Percentiles rank a stretch among this genome's conserved stretches.
Conservation (phyloP, 1,140 invertebrate species). For the Venturia canescens region DNA sequence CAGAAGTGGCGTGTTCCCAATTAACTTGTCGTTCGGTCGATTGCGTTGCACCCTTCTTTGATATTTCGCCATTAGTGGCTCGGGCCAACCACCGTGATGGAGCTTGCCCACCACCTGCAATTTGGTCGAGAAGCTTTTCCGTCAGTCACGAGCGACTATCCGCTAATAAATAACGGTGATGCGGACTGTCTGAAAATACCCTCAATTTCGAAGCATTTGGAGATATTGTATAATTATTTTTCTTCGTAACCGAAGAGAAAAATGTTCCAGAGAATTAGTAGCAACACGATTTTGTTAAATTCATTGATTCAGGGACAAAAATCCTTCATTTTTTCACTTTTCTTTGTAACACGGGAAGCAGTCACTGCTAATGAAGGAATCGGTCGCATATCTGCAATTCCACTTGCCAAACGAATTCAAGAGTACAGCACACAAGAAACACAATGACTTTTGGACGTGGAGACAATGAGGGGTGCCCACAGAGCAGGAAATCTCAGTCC, state of each 20-base stretch:
- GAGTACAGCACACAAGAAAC: neutral
- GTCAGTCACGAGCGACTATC: neutral
- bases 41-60: conserved; percentile 1
- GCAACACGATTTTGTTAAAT: no score
- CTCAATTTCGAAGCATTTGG: neutral
- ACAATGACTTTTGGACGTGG: neutral
- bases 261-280: no score
- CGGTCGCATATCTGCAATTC: no score
- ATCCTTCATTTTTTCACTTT: no score
- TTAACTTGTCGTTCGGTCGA: conserved; percentile 58
- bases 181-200: neutral
- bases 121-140: conserved; percentile 48
- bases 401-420: no score
- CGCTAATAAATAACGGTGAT: neutral
- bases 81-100: conserved; percentile 58
- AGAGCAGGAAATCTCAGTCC: conserved; percentile 46
- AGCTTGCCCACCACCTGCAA: conserved; percentile 68
- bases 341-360: no score
- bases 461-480: neutral
- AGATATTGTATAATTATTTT: neutral
- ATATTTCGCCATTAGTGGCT: conserved; percentile 68
- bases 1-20: conserved; percentile 44
- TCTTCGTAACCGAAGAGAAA: no score
- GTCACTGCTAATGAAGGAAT: no score
- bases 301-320: no score